Evolutionary conservation across 2,797 vertebrate genomes (phyloP), one percentile per base, ranked within the genome.

Genomic region (Esox masquinongy): DNA sequence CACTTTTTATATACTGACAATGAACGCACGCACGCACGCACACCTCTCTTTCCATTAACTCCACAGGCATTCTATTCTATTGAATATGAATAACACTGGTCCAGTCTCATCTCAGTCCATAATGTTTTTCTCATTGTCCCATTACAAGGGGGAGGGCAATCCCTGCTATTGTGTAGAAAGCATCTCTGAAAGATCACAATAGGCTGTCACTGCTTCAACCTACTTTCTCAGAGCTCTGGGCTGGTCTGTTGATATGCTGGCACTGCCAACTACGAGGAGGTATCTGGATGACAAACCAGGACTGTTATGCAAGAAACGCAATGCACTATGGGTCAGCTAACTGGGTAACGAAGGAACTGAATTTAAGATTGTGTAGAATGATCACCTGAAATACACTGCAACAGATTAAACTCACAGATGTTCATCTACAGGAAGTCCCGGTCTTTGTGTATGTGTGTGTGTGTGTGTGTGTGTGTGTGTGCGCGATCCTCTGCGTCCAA

Each of bases 341-440:
- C 53, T 56, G 14, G 24, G 11, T 87, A 86, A 72, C 2, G 76
- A 73, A 43, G 7, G 75, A 76, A 79, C 75, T 72, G 82, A 79
- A 77, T 80, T 82, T 69, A 80, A 86, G 86, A 64, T 24, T 29
- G 22, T 64, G 47, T 47, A 50, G 43, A 69, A 47, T 22, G 12
- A 24, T 16, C 16, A 39, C 50, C 7, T 19, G 74, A 72, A 79
- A 79, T 68, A 79, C 70, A 50, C 26, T 66, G 47, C 15, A 15
- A 36, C 73, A 78, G 72, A 68, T 69, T 78, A 70, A 82, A 77
- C 66, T 36, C 63, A 43, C 39, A 43, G 36, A 43, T 43, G 71
- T 75, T 71, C 73, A 83, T 84, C 79, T 82, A 84, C 82, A 82
- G 85, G 85, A 91, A 88, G 86, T 12, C 26, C 47, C 70, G 68